Conservation (phyloP, 2,888 invertebrate genomes). For the Polyploca ridens region DNA sequence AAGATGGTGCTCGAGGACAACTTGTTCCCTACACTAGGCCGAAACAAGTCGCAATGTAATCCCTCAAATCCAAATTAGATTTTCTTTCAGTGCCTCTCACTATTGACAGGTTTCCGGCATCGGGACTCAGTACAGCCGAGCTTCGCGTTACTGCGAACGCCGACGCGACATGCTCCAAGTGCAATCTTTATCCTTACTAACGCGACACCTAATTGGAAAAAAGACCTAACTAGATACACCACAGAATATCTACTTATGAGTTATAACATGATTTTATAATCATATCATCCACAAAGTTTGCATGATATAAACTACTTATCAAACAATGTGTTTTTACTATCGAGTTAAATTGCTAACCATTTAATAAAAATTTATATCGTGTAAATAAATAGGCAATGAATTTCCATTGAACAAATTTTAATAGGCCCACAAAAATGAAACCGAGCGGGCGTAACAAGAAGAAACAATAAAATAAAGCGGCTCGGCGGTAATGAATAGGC, state of each 20-base stretch:
- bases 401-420: conserved; percentile 64
- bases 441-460: conserved; percentile 54
- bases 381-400: conserved; percentile 50
- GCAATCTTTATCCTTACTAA: conserved; percentile 55
- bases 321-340: conserved; percentile 27
- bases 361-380: conserved; percentile 36
- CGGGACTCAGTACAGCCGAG: conserved; percentile 28
- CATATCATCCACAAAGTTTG: background rate
- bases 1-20: conserved; percentile 57
- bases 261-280: background rate
- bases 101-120: conserved; percentile 72
- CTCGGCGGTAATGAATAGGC: conserved; percentile 74
- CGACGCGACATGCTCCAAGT: conserved; percentile 47
- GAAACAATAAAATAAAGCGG: conserved; percentile 74
- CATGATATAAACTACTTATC: conserved; percentile 17
- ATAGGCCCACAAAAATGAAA: conserved; percentile 54
- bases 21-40: conserved; percentile 70
- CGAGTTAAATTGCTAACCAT: conserved; percentile 35
- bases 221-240: conserved; percentile 33
- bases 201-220: conserved; percentile 60
- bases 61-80: conserved; percentile 84
- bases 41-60: conserved; percentile 81
- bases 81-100: conserved; percentile 78
- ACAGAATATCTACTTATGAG: background rate
- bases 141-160: conserved; percentile 27